phyloP scores from a whole-genome alignment of 2,113 vertebrate genomes.

The Heterotis niloticus region DNA sequence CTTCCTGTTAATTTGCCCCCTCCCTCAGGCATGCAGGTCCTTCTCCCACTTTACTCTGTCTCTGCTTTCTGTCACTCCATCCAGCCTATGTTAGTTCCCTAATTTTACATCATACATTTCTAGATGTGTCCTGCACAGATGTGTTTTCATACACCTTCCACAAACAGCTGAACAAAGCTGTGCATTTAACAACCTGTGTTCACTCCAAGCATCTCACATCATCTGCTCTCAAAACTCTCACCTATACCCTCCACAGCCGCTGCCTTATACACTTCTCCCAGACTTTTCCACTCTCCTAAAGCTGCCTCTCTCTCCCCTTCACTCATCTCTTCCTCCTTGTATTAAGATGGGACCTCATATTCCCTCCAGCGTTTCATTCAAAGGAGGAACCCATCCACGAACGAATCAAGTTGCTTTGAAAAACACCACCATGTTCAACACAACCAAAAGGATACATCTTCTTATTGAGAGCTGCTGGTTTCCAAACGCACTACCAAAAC shows the following conservation, averaged over 20 bases:
- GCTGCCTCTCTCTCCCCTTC: neutral
- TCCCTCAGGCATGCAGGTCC: neutral
- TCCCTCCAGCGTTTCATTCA: too few relatives aligned
- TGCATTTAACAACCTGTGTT: neutral
- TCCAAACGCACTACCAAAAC: too few relatives aligned
- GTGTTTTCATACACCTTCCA: constrained; percentile 30
- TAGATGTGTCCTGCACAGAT: neutral
- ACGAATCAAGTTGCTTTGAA: too few relatives aligned
- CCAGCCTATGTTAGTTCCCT: neutral
- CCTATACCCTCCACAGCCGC: neutral
- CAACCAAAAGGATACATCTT: too few relatives aligned
- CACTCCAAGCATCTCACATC: constrained; percentile 3
- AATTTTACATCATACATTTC: neutral
- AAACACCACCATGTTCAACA: too few relatives aligned
- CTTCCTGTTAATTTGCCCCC: neutral
- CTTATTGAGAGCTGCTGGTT: too few relatives aligned
- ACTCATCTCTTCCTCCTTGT: neutral
- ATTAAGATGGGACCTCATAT: too few relatives aligned
- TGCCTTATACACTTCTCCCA: constrained; percentile 8
- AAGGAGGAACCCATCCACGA: too few relatives aligned
- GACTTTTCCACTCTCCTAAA: neutral
- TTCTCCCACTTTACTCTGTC: neutral
- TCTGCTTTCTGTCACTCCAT: neutral
- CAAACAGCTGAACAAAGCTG: neutral
- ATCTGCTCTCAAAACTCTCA: neutral